Evolutionary conservation across 1,140 invertebrate genomes (phyloP).

Genomic region (Habropoda laboriosa): DNA sequence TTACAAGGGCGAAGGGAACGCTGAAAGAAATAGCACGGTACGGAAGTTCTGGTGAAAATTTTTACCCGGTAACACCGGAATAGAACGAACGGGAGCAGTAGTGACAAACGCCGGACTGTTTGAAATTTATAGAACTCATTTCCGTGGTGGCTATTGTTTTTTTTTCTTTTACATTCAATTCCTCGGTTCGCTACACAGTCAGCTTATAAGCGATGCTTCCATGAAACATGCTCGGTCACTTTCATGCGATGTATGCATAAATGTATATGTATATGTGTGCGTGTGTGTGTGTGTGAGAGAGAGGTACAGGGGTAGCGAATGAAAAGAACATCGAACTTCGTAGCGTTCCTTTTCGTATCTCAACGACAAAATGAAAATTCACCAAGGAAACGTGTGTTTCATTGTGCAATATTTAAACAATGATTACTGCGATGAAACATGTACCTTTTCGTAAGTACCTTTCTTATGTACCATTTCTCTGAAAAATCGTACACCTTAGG

Average conservation of each 20-base stretch:
- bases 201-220: slow-evolving; percentile 51
- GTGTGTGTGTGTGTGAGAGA: background rate
- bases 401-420: background rate
- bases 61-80: background rate
- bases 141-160: background rate
- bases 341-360: slow-evolving; percentile 18
- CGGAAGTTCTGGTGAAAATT: background rate
- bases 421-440: background rate
- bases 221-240: slow-evolving; percentile 48
- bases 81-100: background rate
- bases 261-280: background rate
- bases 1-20: background rate
- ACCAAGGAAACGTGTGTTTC: background rate
- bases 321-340: slow-evolving; percentile 45
- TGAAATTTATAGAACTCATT: background rate
- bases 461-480: too few species aligned
- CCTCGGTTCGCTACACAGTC: slow-evolving; percentile 42
- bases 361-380: background rate
- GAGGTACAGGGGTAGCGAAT: background rate
- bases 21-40: background rate
- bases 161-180: slow-evolving; percentile 13
- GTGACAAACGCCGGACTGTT: background rate
- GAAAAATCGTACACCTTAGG: too few species aligned
- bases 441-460: too few species aligned
- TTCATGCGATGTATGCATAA: slow-evolving; percentile 44